Conservation (phyloP, 2,113 vertebrate species). For the Crocuta crocuta region DNA sequence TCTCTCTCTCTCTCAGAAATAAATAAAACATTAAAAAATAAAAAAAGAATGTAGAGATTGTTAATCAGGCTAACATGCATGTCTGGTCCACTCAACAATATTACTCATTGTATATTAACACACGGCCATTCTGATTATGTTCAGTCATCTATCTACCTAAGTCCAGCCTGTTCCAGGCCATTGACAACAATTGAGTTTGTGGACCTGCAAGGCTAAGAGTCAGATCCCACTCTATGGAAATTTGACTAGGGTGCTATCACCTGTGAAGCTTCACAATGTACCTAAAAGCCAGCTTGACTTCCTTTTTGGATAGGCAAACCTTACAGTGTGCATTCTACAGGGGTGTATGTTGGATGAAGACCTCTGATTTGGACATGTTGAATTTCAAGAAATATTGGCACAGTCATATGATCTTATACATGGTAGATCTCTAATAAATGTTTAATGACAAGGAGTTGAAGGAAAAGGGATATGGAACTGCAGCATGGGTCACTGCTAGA, state of each 20-base stretch:
- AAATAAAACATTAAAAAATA: no score
- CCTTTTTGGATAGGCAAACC: not conserved
- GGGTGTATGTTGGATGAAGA: not conserved
- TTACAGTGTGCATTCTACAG: not conserved
- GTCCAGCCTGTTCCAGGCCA: not conserved
- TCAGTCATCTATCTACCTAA: not conserved
- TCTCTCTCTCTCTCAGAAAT: no score
- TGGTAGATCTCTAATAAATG: not conserved
- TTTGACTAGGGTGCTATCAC: not conserved
- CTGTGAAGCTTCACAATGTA: not conserved
- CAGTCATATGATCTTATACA: not conserved
- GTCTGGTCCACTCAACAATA: not conserved
- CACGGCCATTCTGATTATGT: not conserved
- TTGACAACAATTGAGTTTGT: not conserved
- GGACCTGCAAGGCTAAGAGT: not conserved
- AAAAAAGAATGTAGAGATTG: not conserved
- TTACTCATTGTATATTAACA: not conserved
- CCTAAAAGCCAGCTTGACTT: not conserved
- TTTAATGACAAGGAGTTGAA: not conserved
- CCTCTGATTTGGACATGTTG: not conserved
- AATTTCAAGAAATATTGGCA: conserved; percentile 9
- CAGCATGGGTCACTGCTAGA: not conserved
- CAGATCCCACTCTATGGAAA: not conserved
- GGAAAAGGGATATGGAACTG: not conserved
- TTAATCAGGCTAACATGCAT: not conserved